Evolutionary conservation across 1,140 invertebrate genomes (phyloP), one percentile per base, ranked within the genome.

Genomic region (Euura saliciscinereae): DNA sequence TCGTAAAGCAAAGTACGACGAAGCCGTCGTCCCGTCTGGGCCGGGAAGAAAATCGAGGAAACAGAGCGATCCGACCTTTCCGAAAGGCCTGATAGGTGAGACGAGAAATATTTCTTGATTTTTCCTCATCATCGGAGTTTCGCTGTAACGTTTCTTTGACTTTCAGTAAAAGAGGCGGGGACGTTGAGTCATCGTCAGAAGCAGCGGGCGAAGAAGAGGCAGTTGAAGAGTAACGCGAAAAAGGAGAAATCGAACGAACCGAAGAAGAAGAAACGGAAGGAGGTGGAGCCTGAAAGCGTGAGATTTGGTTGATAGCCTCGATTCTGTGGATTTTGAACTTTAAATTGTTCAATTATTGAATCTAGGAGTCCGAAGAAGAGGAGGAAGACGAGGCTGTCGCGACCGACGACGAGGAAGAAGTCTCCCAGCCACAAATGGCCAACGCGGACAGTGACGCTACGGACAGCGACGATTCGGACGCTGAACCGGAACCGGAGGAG

Each of bases 11-110:
- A 94, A 95, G 79, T 97, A 93, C 82, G 90, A 90, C 51, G 91
- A 91, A 75, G 90, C 91, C 69, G 68, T 72, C 2, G 85, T 88
- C n/a, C 94, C 95, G 78, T 94, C 91, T 84, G 96, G 95, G 6
- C 94, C 93, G 44, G 96, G 95, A 1, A 90, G 91, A 74, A 98
- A 97, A 88, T 89, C 94, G 0, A 93, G 91, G 76, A 97, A 97
- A 84, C 96, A 97, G 80, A 90, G 91, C 70, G 90, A 94, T 76
- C 96, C 96, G 6, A 87, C 87, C 66, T 93, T 96, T 82, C 90
- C 90, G 75, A 89, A 90, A 77, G 86, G 88, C 79, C 79, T 92
- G 64, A 75, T 83, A 83, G 86, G 91, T 90, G 86, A 44, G 5
- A 64, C 43, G 6, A 76, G 70, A 75, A 67, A 65, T 28, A 28